A percentile compares a stretch with the other conserved stretches of the same genome.
phyloP scores from a whole-genome alignment of 23 tunicate genomes.

The Styela plicata region DNA sequence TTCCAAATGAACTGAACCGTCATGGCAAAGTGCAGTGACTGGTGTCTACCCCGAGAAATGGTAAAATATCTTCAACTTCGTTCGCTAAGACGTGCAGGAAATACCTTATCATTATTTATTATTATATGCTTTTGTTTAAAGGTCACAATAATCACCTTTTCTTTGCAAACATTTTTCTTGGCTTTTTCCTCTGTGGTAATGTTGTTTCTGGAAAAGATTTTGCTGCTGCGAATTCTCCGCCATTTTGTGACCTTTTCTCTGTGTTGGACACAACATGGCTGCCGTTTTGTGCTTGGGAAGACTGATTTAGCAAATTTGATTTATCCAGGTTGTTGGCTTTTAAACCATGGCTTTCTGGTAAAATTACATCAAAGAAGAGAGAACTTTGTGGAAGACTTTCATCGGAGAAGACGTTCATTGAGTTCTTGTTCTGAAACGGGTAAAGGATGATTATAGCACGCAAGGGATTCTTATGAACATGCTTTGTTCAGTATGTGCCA shows the following conservation, averaged over 20 bases:
- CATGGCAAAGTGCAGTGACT: no score
- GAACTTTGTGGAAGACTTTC: background rate
- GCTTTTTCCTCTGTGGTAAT: background rate
- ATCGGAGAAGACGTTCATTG: background rate
- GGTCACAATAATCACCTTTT: no score
- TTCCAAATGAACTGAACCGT: no score
- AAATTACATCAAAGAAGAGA: background rate
- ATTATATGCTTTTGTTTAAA: no score
- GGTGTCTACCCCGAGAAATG: no score
- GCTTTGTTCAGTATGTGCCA: no score
- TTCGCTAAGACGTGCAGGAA: no score
- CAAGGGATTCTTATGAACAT: no score
- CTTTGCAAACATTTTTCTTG: background rate
- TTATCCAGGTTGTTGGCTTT: background rate
- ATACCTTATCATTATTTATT: no score
- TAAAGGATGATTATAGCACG: no score
- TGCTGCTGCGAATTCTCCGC: background rate
- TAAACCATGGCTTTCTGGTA: background rate
- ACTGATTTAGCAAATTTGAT: background rate
- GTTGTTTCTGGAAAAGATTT: background rate
- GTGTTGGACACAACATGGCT: background rate
- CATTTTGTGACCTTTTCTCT: background rate
- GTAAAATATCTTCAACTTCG: no score
- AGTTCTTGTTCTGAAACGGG: background rate
- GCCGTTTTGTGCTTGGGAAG: background rate